A percentile compares a stretch with the other conserved stretches of the same genome.
Evolutionary conservation across 2,888 invertebrate species (phyloP).

Genomic region (Lasius platythorax): DNA sequence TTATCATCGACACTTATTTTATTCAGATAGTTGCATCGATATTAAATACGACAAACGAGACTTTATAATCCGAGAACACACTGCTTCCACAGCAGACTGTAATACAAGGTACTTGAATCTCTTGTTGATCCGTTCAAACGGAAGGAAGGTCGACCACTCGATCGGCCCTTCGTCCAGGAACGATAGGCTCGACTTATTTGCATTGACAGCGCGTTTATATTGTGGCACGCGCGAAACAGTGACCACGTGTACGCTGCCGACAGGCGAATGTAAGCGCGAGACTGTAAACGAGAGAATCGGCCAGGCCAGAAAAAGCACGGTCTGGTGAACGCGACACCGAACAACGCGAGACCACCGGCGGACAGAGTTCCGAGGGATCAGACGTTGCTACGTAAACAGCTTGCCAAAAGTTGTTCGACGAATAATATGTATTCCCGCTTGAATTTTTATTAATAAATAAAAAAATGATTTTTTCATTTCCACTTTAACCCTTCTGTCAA

Average conservation of each 20-base stretch:
- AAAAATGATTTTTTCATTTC: too few species aligned
- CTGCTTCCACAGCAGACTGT: not conserved
- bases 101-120: conserved; percentile 18
- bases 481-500: too few species aligned
- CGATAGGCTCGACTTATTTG: conserved; percentile 36
- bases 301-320: conserved; percentile 66
- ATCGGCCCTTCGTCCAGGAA: conserved; percentile 10
- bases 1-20: not conserved
- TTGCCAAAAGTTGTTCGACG: not conserved
- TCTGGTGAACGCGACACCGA: conserved; percentile 64
- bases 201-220: conserved; percentile 67
- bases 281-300: conserved; percentile 67
- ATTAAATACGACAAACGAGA: not conserved
- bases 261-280: conserved; percentile 75
- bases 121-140: conserved; percentile 31
- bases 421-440: not conserved
- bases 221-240: conserved; percentile 73
- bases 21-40: not conserved
- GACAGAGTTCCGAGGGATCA: conserved; percentile 9
- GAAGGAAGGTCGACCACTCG: conserved; percentile 42
- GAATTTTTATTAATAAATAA: too few species aligned
- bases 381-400: not conserved
- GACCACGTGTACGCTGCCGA: conserved; percentile 78
- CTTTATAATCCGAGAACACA: conserved; percentile 11
- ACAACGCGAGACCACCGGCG: conserved; percentile 64